phyloP scores from a whole-genome alignment of 2,113 vertebrate species.

The Condylura cristata region DNA sequence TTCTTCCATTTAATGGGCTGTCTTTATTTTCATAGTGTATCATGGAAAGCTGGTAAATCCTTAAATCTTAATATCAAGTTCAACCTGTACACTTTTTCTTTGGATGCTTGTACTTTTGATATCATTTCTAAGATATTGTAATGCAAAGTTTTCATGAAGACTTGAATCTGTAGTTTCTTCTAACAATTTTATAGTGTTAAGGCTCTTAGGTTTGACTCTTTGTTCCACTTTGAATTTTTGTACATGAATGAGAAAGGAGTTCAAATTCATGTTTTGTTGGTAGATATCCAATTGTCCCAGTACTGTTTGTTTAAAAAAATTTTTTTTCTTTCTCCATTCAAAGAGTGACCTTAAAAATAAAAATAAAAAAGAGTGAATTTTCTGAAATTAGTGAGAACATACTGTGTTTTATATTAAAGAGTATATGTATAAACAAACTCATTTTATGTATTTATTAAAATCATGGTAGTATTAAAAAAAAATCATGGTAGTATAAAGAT shows the following conservation, averaged over 20 bases:
- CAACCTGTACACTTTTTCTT: background rate
- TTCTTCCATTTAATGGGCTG: background rate
- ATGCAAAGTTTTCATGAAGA: background rate
- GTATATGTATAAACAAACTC: background rate
- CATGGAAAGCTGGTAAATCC: background rate
- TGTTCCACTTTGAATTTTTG: background rate
- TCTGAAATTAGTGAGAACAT: background rate
- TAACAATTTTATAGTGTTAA: background rate
- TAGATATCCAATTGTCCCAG: background rate
- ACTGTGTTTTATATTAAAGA: background rate
- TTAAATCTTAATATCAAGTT: background rate
- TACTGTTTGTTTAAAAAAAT: background rate
- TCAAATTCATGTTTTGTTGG: no score
- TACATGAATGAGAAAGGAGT: background rate
- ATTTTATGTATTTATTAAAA: constrained; percentile 32
- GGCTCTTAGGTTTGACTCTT: background rate
- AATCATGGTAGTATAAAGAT: background rate
- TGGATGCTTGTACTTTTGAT: background rate
- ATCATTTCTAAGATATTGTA: background rate
- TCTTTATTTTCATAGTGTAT: background rate
- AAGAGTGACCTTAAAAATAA: no score
- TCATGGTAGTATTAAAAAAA: no score
- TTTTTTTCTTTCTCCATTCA: background rate
- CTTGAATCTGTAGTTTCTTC: background rate
- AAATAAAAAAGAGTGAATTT: constrained; percentile 7